Percentiles rank a stretch among this genome's conserved stretches.
These are phyloP conservation scores for Eulemur mongoz DNA, from an alignment of 2,797 vertebrate genomes.

Conservation along the genomic window DNA sequence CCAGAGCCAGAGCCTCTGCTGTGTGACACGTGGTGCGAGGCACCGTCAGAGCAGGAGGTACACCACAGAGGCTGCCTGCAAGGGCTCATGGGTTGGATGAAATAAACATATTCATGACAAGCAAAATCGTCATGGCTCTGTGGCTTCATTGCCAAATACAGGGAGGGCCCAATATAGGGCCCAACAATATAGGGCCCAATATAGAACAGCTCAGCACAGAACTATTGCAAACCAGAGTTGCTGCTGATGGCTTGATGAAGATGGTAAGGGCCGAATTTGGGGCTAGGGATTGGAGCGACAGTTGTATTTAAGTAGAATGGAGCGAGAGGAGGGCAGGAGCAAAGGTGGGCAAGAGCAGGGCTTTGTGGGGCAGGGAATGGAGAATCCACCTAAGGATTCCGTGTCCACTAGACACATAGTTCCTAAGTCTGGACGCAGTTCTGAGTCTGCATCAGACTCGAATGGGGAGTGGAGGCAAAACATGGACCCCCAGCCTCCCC, in stretches of 20 bases:
- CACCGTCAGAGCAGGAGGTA: not conserved
- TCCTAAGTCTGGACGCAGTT: not conserved
- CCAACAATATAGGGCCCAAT: not conserved
- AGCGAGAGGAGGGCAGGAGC: not conserved
- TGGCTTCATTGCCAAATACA: not conserved
- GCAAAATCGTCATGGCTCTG: not conserved
- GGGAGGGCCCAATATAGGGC: not conserved
- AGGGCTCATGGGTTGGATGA: not conserved
- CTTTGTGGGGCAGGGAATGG: not conserved
- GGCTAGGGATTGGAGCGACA: not conserved
- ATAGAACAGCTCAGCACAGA: not conserved
- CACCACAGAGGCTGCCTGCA: not conserved
- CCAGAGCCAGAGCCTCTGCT: not conserved
- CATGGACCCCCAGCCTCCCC: not conserved
- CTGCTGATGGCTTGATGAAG: not conserved
- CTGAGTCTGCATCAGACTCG: not conserved
- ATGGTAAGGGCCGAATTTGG: not conserved
- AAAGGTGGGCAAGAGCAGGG: not conserved
- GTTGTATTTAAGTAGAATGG: not conserved
- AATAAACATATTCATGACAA: not conserved
- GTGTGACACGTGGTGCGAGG: not conserved
- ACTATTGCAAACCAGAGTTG: not conserved
- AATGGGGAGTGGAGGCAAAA: not conserved
- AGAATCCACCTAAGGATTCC: not conserved
- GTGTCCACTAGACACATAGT: not conserved